These are phyloP conservation scores for Perithous albicinctus DNA, from an alignment of 2,888 invertebrate species.

Conservation along the genomic window DNA sequence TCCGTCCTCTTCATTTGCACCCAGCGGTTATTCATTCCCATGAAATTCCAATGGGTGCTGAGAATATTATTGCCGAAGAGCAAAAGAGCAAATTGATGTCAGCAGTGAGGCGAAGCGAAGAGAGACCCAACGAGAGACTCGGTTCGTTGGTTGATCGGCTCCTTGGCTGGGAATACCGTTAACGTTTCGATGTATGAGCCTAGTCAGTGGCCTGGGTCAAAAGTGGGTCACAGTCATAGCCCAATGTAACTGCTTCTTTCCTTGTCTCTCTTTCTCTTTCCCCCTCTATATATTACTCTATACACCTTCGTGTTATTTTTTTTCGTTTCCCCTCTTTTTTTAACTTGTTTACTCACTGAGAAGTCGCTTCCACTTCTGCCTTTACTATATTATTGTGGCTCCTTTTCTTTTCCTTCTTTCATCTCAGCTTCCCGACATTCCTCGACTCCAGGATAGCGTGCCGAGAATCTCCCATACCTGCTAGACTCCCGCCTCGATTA, in stretches of 20 bases:
- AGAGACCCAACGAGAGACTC: constrained; percentile 31
- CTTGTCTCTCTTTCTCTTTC: constrained; percentile 30
- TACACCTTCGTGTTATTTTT: not conserved
- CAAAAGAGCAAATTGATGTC: constrained; percentile 80
- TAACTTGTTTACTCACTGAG: constrained; percentile 24
- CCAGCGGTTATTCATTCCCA: constrained; percentile 16
- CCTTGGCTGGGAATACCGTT: constrained; percentile 80
- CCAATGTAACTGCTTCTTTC: constrained; percentile 79
- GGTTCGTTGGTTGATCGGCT: constrained; percentile 54
- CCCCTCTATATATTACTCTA: not conserved
- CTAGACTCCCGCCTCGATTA: not conserved
- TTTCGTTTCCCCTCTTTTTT: constrained; percentile 24
- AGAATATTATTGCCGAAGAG: constrained; percentile 62
- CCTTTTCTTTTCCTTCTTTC: constrained; percentile 50
- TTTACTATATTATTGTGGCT: constrained; percentile 42
- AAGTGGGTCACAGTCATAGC: constrained; percentile 84
- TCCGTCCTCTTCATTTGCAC: not conserved
- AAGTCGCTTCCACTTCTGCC: constrained; percentile 62
- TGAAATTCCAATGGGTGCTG: constrained; percentile 32
- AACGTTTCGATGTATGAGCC: constrained; percentile 81
- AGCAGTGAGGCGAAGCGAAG: constrained; percentile 68
- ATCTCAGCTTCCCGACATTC: constrained; percentile 61
- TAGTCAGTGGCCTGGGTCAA: constrained; percentile 77
- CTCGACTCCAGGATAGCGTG: constrained; percentile 50
- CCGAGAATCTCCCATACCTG: constrained; percentile 65